Evolutionary conservation across 2,113 vertebrate genomes (phyloP).

Genomic region (Emydocephalus ijimae): DNA sequence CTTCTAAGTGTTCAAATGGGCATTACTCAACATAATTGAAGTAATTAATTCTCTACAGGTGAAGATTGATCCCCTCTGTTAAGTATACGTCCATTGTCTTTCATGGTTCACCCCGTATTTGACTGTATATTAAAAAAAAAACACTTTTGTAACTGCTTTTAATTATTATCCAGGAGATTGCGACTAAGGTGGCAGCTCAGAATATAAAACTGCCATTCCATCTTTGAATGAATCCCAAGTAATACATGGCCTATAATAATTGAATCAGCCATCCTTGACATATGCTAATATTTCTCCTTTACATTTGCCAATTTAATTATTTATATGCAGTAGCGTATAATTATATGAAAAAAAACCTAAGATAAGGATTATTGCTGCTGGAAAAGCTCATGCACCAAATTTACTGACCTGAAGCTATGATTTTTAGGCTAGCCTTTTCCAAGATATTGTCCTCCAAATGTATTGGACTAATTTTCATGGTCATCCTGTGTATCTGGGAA

Average conservation of each 20-base stretch:
- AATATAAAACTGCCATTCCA: slow-evolving; percentile 31
- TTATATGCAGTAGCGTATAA: slow-evolving; percentile 47
- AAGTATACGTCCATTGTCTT: slow-evolving; percentile 20
- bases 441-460: not conserved
- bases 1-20: slow-evolving; percentile 3
- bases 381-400: slow-evolving; percentile 19
- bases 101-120: not conserved
- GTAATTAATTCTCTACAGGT: not conserved
- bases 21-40: not conserved
- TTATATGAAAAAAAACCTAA: slow-evolving; percentile 25
- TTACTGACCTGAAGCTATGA: slow-evolving; percentile 22
- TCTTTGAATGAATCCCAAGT: slow-evolving; percentile 40
- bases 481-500: not conserved
- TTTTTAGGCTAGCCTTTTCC: not conserved
- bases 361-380: slow-evolving; percentile 10
- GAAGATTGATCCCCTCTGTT: slow-evolving; percentile 11
- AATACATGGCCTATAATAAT: slow-evolving; percentile 37
- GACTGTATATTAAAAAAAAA: not conserved
- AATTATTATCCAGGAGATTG: not conserved
- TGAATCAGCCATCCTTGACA: slow-evolving; percentile 3
- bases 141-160: slow-evolving; percentile 8
- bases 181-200: slow-evolving; percentile 12
- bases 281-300: slow-evolving; percentile 26
- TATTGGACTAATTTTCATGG: not conserved
- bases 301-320: slow-evolving; percentile 50